A percentile compares a stretch with the other conserved stretches of the same genome.
Evolutionary conservation across 1,140 invertebrate genomes (phyloP).

Genomic region (Pantala flavescens): DNA sequence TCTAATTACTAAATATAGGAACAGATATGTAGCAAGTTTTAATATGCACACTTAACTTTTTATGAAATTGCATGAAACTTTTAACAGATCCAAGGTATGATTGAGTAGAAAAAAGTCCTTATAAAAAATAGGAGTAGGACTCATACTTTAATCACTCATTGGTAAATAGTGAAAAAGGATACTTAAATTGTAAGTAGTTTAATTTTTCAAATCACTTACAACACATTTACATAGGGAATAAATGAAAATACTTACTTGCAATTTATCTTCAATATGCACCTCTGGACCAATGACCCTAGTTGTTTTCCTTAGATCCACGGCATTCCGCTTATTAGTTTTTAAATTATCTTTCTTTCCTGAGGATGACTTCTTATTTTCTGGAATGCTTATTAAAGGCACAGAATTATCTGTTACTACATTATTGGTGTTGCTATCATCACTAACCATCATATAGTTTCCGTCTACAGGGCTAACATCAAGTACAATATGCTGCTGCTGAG

Average conservation of each 20-base stretch:
- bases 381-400: background rate
- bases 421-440: background rate
- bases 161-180: too few species aligned
- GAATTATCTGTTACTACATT: background rate
- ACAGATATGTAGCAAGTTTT: too few species aligned
- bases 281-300: background rate
- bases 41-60: too few species aligned
- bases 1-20: too few species aligned
- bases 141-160: too few species aligned
- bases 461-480: background rate
- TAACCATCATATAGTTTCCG: background rate
- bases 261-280: background rate
- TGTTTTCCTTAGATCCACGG: background rate
- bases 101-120: too few species aligned
- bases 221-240: too few species aligned
- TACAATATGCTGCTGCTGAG: background rate
- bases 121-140: too few species aligned
- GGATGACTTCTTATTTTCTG: background rate
- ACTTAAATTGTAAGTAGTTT: too few species aligned
- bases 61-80: too few species aligned
- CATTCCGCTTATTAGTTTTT: background rate
- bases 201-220: too few species aligned
- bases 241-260: background rate
- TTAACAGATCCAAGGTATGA: too few species aligned
- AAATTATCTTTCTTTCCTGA: background rate